A percentile compares a stretch with the other conserved stretches of the same genome.
These are phyloP conservation scores for Echinarachnius parma DNA, from an alignment of 53 echinoderm and acorn worm species.

Conservation along the genomic window DNA sequence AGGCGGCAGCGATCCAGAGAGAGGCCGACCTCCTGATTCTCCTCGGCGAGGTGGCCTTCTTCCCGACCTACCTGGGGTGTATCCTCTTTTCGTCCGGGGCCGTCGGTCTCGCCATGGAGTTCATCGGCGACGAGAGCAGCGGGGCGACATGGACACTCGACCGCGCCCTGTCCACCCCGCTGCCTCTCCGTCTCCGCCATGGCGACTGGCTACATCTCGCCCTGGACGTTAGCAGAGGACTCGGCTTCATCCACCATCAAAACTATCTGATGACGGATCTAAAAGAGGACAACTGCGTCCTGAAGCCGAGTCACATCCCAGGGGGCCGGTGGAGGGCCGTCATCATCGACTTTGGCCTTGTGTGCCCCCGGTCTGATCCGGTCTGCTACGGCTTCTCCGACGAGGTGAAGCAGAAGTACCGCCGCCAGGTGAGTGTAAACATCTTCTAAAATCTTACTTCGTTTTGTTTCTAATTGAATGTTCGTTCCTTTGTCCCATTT, in stretches of 20 bases:
- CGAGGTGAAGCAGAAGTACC: conserved; percentile 3
- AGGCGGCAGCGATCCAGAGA: not conserved
- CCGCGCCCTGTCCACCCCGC: not conserved
- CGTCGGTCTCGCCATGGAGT: conserved; percentile 8
- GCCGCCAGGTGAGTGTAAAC: not conserved
- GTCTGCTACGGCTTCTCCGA: not conserved
- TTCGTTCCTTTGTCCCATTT: too few species aligned
- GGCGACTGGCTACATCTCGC: not conserved
- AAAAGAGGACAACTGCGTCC: conserved; percentile 2
- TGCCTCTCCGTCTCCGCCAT: not conserved
- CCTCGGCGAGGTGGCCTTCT: not conserved
- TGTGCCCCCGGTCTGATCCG: not conserved
- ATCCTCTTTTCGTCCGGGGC: not conserved
- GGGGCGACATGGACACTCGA: not conserved
- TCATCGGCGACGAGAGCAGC: not conserved
- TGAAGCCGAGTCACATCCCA: not conserved
- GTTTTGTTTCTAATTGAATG: too few species aligned
- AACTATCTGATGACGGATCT: conserved; percentile 1
- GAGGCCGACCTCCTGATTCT: not conserved
- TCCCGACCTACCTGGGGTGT: conserved; percentile 2
- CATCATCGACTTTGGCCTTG: conserved; percentile 11
- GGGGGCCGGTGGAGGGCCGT: conserved; percentile 6
- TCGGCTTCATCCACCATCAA: not conserved
- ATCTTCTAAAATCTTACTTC: too few species aligned
- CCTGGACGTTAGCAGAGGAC: conserved; percentile 1